These are phyloP conservation scores for Cylindroiulus punctatus DNA, from an alignment of 2,888 invertebrate genomes.

Conservation along the genomic window DNA sequence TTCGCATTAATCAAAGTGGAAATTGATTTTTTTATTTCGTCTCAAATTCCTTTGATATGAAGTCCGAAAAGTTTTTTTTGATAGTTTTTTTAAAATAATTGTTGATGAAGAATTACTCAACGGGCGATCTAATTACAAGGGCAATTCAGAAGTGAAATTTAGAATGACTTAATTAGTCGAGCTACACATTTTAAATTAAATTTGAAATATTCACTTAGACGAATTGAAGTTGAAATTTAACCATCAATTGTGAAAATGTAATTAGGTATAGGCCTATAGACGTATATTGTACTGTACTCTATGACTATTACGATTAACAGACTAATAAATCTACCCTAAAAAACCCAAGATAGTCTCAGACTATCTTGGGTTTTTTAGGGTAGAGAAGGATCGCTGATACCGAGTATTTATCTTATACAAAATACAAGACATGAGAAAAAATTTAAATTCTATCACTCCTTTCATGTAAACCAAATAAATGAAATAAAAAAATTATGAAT, in stretches of 20 bases:
- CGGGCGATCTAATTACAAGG: neutral
- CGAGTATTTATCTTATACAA: neutral
- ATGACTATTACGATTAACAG: no score
- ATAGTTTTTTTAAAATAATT: neutral
- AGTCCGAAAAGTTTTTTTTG: neutral
- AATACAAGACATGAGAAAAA: no score
- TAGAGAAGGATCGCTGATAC: no score
- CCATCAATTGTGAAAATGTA: neutral
- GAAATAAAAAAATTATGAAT: no score
- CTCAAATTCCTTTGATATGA: neutral
- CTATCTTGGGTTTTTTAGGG: no score
- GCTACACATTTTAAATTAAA: conserved; percentile 29
- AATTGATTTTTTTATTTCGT: conserved; percentile 23
- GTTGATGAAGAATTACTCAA: neutral
- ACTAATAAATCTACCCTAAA: no score
- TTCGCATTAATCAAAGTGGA: conserved; percentile 38
- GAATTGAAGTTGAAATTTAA: neutral
- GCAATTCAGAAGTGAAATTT: conserved; percentile 27
- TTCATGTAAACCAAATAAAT: no score
- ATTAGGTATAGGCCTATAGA: neutral
- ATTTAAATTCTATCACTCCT: no score
- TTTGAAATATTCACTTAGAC: neutral
- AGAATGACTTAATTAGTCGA: conserved; percentile 16
- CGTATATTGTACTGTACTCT: no score
- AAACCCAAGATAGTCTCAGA: no score